Conservation (phyloP, 2,113 vertebrate species). For the Tinamus guttatus region DNA sequence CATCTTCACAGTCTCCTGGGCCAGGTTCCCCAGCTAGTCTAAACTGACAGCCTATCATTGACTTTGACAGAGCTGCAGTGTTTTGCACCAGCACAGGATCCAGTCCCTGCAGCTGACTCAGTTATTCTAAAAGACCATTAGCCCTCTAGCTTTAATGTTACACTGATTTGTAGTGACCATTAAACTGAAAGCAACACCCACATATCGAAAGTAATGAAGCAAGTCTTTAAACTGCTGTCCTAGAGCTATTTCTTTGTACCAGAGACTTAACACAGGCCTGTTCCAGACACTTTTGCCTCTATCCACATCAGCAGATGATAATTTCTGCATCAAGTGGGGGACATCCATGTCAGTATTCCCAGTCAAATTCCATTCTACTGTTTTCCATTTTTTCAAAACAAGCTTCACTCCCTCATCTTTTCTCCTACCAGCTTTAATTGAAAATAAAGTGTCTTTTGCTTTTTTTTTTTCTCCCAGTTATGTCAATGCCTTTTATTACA, state of each 20-base stretch:
- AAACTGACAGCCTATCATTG: background rate
- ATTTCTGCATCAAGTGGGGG: background rate
- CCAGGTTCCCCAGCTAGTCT: background rate
- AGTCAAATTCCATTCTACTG: background rate
- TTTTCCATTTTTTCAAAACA: background rate
- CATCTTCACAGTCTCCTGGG: constrained; percentile 29
- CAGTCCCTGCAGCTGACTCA: background rate
- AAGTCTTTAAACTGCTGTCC: constrained; percentile 7
- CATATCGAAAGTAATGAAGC: background rate
- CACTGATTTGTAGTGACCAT: constrained; percentile 45
- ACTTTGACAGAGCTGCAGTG: constrained; percentile 3
- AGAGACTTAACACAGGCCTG: background rate
- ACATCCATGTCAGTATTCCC: background rate
- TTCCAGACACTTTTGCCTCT: background rate
- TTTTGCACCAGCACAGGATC: constrained; percentile 10
- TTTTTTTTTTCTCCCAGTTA: background rate
- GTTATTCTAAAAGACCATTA: constrained; percentile 38
- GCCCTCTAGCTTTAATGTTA: constrained; percentile 39
- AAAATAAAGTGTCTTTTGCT: background rate
- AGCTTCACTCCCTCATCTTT: background rate
- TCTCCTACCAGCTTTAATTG: background rate
- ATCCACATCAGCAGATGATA: background rate
- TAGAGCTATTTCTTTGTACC: background rate
- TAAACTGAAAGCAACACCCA: constrained; percentile 29
- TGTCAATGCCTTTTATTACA: background rate